These are phyloP conservation scores for Scomberomorus guttatus DNA, from an alignment of 2,797 vertebrate genomes.

Conservation along the genomic window DNA sequence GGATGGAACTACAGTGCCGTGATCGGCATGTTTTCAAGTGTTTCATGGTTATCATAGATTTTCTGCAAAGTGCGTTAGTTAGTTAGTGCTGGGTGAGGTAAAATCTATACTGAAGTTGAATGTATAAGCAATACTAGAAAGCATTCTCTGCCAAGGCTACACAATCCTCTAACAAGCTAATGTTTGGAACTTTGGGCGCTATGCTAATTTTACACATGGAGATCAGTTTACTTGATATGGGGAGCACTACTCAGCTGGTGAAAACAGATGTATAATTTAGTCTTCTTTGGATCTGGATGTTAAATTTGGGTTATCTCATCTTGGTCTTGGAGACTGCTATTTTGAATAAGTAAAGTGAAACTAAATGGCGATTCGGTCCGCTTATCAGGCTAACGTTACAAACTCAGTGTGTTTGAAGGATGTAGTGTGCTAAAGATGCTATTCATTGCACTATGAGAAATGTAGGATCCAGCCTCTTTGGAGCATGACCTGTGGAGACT, in stretches of 20 bases:
- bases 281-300: neutral
- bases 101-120: neutral
- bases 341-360: neutral
- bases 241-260: neutral
- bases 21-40: conserved; percentile 29
- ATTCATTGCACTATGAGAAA: neutral
- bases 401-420: neutral
- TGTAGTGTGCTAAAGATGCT: neutral
- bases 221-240: neutral
- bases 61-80: neutral
- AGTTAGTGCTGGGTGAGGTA: neutral
- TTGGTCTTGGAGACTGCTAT: neutral
- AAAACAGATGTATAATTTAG: neutral
- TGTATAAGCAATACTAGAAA: neutral
- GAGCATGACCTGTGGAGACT: neutral
- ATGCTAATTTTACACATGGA: neutral
- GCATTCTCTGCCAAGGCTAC: neutral
- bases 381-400: neutral
- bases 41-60: neutral
- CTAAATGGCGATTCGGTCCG: neutral
- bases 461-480: neutral
- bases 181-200: neutral
- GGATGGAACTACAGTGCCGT: neutral
- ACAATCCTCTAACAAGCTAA: neutral
- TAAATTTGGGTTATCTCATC: neutral